Evolutionary conservation across 2,113 vertebrate genomes (phyloP), one percentile per base, ranked within the genome.

Genomic region (Vulpes lagopus): DNA sequence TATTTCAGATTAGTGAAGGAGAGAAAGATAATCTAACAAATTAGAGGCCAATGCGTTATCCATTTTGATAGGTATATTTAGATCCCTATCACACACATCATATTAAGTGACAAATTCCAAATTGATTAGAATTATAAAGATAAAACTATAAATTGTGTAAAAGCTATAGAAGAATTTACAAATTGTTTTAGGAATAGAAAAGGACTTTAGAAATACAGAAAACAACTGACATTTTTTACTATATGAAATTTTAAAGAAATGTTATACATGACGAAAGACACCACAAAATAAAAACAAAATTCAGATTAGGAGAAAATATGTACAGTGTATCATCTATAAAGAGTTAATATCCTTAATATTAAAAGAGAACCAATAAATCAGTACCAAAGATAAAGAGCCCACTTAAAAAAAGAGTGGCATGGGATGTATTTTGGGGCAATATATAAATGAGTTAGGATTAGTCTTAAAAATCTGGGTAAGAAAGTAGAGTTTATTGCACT

Each of bases 201-300:
- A 90, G 22, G 23, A 5, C 5, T 79, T 74, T 79, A 86, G 65
- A n/a, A 16, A 89, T 65, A 49, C 10, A 62, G 11, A 84, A 87
- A 87, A 87, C 71, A 11, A n/a, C 20, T 76, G 49, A 89, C 82
- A 85, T 65, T 85, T 84, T 87, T 93, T 20, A 55, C 59, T 81
- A 51, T 3, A n/a, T 85, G 49, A 73, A 76, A 91, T 95, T 15
- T 82, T 27, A 67, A 84, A 85, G 25, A 90, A 86, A 86, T 81
- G 60, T 4, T 83, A 30, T 20, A 20, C 6, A 30, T n/a, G 3
- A 27, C 78, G 43, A 83, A 93, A 93, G 51, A 49, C n/a, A 69
- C 9, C 22, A 35, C 27, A 90, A 94, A 89, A 64, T 55, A 83
- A 88, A 71, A 83, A 53, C 22, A 62, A 95, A 88, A 83, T 17